phyloP scores from a whole-genome alignment of 2,113 vertebrate genomes.

The Rhinolophus ferrumequinum region DNA sequence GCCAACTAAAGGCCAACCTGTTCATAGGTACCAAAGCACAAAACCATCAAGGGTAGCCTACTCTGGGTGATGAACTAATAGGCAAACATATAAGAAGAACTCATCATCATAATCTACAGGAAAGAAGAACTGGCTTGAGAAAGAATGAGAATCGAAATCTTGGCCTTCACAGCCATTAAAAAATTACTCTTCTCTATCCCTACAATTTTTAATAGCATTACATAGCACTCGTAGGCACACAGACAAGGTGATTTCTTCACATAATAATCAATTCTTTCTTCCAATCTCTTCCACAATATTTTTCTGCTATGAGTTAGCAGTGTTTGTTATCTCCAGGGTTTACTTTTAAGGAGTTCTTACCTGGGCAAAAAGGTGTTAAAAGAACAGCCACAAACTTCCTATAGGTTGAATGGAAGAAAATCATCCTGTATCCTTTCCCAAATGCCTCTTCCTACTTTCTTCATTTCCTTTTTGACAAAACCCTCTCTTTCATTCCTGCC shows the following conservation, averaged over 20 bases:
- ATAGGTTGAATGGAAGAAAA: neutral
- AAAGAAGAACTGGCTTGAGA: neutral
- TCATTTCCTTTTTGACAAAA: neutral
- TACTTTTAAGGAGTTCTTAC: neutral
- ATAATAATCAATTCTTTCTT: neutral
- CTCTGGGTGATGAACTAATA: neutral
- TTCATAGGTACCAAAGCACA: neutral
- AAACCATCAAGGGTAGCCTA: neutral
- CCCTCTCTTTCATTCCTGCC: neutral
- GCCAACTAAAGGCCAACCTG: neutral
- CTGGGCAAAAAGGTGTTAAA: neutral
- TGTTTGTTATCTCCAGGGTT: neutral
- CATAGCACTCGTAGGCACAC: neutral
- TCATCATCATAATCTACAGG: neutral
- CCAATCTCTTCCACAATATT: neutral
- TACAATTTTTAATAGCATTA: neutral
- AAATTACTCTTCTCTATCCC: neutral
- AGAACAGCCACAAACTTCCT: neutral
- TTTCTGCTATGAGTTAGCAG: neutral
- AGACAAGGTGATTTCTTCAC: neutral
- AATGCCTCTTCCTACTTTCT: neutral
- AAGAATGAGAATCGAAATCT: neutral
- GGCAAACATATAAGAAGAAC: neutral
- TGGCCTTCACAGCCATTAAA: neutral
- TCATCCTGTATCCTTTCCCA: neutral